phyloP scores from a whole-genome alignment of 2,888 invertebrate genomes.

The Drosophila ochracea region DNA sequence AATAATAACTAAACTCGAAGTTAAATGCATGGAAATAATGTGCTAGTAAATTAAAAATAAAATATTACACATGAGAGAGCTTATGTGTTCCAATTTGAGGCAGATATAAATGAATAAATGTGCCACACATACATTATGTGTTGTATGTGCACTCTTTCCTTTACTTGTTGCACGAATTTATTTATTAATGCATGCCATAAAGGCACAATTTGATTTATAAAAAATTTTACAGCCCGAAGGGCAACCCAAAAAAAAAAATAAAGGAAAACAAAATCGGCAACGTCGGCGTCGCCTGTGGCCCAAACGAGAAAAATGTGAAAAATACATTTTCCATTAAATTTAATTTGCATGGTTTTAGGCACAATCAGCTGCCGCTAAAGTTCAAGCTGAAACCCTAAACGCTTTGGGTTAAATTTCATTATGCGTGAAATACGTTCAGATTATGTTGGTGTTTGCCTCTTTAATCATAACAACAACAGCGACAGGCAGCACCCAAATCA shows the following conservation, averaged over 20 bases:
- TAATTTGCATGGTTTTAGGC: constrained; percentile 77
- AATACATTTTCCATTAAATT: constrained; percentile 77
- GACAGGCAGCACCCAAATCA: not conserved
- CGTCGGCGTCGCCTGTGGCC: not conserved
- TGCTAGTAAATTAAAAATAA: not conserved
- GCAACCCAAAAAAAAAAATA: constrained; percentile 8
- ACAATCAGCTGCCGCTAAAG: constrained; percentile 54
- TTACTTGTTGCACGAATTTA: constrained; percentile 60
- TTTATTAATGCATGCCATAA: constrained; percentile 56
- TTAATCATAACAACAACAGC: not conserved
- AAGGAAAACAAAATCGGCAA: constrained; percentile 13
- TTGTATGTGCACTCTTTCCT: not conserved
- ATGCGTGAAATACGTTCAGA: constrained; percentile 49
- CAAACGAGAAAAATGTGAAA: constrained; percentile 51
- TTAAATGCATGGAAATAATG: not conserved
- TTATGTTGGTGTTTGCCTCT: not conserved
- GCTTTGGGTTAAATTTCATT: constrained; percentile 64
- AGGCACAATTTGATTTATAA: constrained; percentile 57
- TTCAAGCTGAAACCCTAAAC: constrained; percentile 30
- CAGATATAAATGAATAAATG: not conserved
- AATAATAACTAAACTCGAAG: not conserved
- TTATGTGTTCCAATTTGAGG: not conserved
- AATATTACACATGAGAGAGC: not conserved
- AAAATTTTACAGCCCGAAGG: constrained; percentile 34
- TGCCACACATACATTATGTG: not conserved